phyloP scores from a whole-genome alignment of 2,113 vertebrate species.

The Spilogale gracilis region DNA sequence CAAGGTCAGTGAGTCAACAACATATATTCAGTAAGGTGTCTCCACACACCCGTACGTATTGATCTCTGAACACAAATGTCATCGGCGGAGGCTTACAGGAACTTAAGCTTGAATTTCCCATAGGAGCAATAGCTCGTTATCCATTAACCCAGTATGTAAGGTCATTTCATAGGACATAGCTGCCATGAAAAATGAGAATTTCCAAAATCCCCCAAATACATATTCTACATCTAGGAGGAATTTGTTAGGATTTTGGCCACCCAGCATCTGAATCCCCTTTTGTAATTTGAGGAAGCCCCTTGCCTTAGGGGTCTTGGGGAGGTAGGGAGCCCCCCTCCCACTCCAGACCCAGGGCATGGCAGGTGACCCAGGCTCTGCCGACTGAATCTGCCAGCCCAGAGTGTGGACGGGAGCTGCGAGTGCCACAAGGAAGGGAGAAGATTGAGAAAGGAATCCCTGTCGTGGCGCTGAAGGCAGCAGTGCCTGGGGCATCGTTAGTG shows the following conservation, averaged over 20 bases:
- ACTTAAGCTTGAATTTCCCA: neutral
- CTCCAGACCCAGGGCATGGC: neutral
- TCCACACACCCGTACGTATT: neutral
- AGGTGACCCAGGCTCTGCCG: neutral
- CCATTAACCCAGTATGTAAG: neutral
- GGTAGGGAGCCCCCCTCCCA: neutral
- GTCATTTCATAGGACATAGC: neutral
- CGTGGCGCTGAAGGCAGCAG: neutral
- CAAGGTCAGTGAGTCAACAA: neutral
- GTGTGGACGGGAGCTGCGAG: neutral
- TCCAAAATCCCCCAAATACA: neutral
- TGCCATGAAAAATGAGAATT: neutral
- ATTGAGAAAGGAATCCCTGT: neutral
- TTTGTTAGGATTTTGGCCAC: neutral
- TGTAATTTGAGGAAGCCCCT: neutral
- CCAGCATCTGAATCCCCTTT: neutral
- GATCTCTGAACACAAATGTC: neutral
- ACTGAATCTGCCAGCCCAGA: neutral
- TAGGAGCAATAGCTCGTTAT: neutral
- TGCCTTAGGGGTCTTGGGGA: neutral
- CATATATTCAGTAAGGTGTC: neutral
- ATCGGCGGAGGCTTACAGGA: neutral
- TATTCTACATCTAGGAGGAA: neutral
- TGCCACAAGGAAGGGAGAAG: neutral
- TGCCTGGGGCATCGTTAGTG: neutral